Percentiles rank a stretch among this genome's conserved stretches.
phyloP scores from a whole-genome alignment of 2,888 invertebrate species.

The Eristalis arbustorum region DNA sequence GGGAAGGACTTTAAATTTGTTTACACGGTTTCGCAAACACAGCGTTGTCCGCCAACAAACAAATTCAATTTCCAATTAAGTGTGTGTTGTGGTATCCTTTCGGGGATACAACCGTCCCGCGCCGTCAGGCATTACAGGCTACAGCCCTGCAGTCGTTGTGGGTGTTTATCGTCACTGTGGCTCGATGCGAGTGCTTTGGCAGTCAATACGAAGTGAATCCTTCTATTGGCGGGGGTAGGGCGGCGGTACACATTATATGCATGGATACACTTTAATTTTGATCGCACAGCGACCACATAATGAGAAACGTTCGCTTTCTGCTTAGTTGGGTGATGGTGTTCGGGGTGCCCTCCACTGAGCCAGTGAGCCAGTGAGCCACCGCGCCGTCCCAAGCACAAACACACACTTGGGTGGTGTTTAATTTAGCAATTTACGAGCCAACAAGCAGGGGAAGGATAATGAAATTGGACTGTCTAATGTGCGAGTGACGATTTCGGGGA shows the following conservation, averaged over 20 bases:
- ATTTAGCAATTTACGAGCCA: neutral
- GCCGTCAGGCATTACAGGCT: neutral
- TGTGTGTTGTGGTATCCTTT: conserved; percentile 18
- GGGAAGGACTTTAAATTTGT: conserved; percentile 38
- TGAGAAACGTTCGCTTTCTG: conserved; percentile 46
- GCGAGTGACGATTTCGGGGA: neutral
- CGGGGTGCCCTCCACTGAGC: neutral
- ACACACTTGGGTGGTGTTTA: neutral
- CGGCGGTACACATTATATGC: conserved; percentile 34
- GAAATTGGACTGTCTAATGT: neutral
- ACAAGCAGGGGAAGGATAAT: neutral
- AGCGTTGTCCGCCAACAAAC: conserved; percentile 55
- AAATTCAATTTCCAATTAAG: conserved; percentile 58
- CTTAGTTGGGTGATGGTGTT: neutral
- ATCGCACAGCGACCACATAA: conserved; percentile 53
- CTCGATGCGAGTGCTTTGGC: neutral
- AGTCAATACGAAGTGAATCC: neutral
- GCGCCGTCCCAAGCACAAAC: too few relatives aligned
- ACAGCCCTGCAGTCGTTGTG: neutral
- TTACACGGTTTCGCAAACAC: conserved; percentile 45
- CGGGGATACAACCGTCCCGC: neutral
- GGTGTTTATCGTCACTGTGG: neutral
- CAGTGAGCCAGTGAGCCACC: too few relatives aligned
- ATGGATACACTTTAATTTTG: conserved; percentile 63
- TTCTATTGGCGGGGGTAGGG: neutral